A percentile compares a stretch with the other conserved stretches of the same genome.
Evolutionary conservation across 2,888 invertebrate species (phyloP).

Genomic region (Hyppa rectilinea): DNA sequence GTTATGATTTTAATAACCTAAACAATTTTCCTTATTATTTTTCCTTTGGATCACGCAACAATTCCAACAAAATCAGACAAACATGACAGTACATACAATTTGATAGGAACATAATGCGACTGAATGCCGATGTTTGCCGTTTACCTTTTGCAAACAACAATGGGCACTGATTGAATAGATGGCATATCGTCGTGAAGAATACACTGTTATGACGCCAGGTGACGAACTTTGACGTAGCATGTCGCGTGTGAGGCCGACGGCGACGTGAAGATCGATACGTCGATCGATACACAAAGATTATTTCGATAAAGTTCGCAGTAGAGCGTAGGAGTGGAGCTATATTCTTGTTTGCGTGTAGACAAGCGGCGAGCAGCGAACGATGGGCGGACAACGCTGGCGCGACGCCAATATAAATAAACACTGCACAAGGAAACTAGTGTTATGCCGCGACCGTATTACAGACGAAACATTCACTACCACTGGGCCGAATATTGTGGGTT

Average conservation of each 20-base stretch:
- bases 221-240: constrained; percentile 84
- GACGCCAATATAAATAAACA: constrained; percentile 89
- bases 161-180: constrained; percentile 78
- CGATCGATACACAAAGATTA: constrained; percentile 77
- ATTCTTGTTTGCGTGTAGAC: constrained; percentile 84
- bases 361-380: constrained; percentile 79
- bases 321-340: constrained; percentile 82
- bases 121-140: constrained; percentile 67
- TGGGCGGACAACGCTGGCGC: constrained; percentile 88
- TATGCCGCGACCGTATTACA: constrained; percentile 90
- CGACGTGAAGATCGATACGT: constrained; percentile 84
- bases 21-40: constrained; percentile 60
- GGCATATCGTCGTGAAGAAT: constrained; percentile 73
- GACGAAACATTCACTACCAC: constrained; percentile 90
- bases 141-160: constrained; percentile 82
- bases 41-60: constrained; percentile 43
- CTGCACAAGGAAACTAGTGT: constrained; percentile 91
- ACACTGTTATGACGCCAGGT: constrained; percentile 81
- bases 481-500: constrained; percentile 90
- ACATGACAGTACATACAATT: constrained; percentile 47
- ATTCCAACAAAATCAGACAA: constrained; percentile 39
- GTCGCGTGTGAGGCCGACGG: constrained; percentile 73
- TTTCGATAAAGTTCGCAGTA: constrained; percentile 79
- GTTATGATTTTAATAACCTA: constrained; percentile 33
- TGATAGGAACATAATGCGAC: constrained; percentile 56